Evolutionary conservation across 2,797 vertebrate species (phyloP).

Genomic region (Sebastolobus alascanus): DNA sequence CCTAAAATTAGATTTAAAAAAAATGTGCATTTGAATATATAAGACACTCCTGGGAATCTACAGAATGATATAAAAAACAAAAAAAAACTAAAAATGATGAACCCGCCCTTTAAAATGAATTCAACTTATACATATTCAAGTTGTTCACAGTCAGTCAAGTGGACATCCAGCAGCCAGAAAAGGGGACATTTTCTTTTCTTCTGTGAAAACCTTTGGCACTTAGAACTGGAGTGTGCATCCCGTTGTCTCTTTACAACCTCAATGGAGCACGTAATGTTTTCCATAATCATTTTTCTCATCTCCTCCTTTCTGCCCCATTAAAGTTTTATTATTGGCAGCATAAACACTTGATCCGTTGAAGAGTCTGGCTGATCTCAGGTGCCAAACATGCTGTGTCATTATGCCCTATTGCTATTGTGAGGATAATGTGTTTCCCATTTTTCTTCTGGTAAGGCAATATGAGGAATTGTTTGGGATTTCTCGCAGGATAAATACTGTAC

Average conservation of each 20-base stretch:
- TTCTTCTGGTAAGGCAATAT: constrained; percentile 6
- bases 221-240: neutral
- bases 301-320: constrained; percentile 36
- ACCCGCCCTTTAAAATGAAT: neutral
- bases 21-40: too few relatives aligned
- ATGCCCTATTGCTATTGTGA: constrained; percentile 32
- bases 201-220: neutral
- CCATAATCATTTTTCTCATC: constrained; percentile 19
- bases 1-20: too few relatives aligned
- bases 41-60: too few relatives aligned
- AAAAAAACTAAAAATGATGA: neutral
- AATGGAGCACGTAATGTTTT: constrained; percentile 42
- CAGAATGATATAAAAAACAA: too few relatives aligned
- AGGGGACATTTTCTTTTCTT: too few relatives aligned
- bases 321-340: constrained; percentile 39
- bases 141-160: constrained; percentile 12
- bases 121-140: neutral
- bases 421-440: constrained; percentile 42
- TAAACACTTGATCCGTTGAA: constrained; percentile 21
- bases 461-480: constrained; percentile 3
- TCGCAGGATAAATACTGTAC: neutral
- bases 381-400: constrained; percentile 14
- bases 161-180: constrained; percentile 12
- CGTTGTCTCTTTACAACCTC: constrained; percentile 34
- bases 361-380: constrained; percentile 16